phyloP scores from a whole-genome alignment of 1,140 invertebrate species.

The Eueides isabella region DNA sequence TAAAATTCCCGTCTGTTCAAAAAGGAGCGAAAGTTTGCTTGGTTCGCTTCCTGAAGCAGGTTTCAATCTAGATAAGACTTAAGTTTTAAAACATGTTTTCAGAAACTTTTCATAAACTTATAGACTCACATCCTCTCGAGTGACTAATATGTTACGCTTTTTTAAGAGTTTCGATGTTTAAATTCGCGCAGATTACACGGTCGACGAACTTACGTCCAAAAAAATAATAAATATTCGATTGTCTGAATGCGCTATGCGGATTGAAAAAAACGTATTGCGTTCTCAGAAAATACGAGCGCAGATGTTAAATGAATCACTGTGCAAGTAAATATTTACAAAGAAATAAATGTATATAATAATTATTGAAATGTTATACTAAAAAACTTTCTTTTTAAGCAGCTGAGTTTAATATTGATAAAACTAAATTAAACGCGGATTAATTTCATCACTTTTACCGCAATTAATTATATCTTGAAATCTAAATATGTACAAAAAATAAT shows the following conservation, averaged over 20 bases:
- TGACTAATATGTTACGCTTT: conserved; percentile 32
- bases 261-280: conserved; percentile 22
- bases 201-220: conserved; percentile 54
- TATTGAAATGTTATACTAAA: not conserved
- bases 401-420: not conserved
- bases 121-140: not conserved
- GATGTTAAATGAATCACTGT: conserved; percentile 16
- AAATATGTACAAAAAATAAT: conserved; percentile 19
- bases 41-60: conserved; percentile 37
- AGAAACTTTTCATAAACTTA: conserved; percentile 39
- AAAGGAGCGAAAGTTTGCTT: conserved; percentile 39
- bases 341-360: not conserved
- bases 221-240: conserved; percentile 65
- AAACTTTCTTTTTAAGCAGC: not conserved
- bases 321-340: not conserved
- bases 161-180: conserved; percentile 50
- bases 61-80: conserved; percentile 40
- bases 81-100: conserved; percentile 37
- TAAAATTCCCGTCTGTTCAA: conserved; percentile 29
- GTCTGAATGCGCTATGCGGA: conserved; percentile 57
- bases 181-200: conserved; percentile 59
- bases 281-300: conserved; percentile 24
- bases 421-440: not conserved
- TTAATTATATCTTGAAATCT: conserved; percentile 10
- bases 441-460: conserved; percentile 6